These are phyloP conservation scores for Hydractinia symbiolongicarpus DNA, from an alignment of 30 jellyfish, hydroid and myxozoan species.

Conservation along the genomic window DNA sequence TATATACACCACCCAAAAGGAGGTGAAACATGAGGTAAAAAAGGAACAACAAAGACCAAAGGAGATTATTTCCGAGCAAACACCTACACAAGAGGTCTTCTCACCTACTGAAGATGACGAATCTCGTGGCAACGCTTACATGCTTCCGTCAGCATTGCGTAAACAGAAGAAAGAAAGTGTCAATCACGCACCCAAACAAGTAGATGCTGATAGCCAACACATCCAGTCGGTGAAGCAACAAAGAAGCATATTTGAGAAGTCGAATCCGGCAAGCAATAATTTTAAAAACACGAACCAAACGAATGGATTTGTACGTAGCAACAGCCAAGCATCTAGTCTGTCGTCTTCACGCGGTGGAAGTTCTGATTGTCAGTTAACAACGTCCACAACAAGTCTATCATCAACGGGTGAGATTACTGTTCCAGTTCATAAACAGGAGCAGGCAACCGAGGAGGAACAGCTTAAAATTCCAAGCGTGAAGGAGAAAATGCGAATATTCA, in stretches of 20 bases:
- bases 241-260: no score
- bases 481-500: background rate
- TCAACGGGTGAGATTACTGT: background rate
- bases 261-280: no score
- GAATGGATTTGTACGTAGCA: background rate
- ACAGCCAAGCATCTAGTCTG: background rate
- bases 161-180: background rate
- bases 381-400: no score
- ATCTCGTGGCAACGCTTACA: conserved; percentile 8
- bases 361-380: no score
- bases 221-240: background rate
- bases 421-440: background rate
- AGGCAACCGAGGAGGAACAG: background rate
- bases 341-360: no score
- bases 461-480: conserved; percentile 18
- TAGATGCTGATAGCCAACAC: background rate
- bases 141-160: conserved; percentile 6
- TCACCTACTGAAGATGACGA: conserved; percentile 1
- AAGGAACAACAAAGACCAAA: background rate
- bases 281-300: background rate
- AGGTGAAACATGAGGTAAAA: background rate
- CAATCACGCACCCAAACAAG: background rate
- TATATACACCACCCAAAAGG: background rate
- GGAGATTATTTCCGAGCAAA: background rate
- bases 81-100: background rate